phyloP scores from a whole-genome alignment of 2,888 invertebrate genomes.

The Dryomyza anilis region DNA sequence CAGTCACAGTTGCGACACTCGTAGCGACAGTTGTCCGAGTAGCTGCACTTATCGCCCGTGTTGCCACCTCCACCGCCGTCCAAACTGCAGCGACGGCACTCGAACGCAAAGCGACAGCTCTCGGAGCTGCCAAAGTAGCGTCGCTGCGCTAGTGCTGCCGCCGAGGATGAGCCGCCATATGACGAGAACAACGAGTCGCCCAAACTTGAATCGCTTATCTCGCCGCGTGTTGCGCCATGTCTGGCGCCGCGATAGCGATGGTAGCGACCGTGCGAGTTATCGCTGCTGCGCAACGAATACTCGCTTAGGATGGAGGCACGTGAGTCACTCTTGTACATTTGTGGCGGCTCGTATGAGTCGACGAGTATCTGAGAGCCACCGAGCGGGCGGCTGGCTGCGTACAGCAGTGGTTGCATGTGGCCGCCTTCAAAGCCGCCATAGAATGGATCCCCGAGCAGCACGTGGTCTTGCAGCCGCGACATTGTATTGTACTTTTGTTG shows the following conservation, averaged over 20 bases:
- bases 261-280: conserved; percentile 50
- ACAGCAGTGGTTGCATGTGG: conserved; percentile 48
- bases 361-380: conserved; percentile 56
- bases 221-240: conserved; percentile 37
- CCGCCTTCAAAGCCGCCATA: conserved; percentile 40
- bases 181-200: conserved; percentile 53
- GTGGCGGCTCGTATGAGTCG: conserved; percentile 51
- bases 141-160: conserved; percentile 49
- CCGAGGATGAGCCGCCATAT: conserved; percentile 45
- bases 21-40: conserved; percentile 59
- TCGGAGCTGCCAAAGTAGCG: conserved; percentile 61
- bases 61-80: conserved; percentile 45
- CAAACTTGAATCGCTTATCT: conserved; percentile 54
- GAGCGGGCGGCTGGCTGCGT: conserved; percentile 52
- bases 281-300: conserved; percentile 58
- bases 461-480: conserved; percentile 49
- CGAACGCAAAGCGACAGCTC: conserved; percentile 59
- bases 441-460: conserved; percentile 44
- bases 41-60: conserved; percentile 57
- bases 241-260: conserved; percentile 36
- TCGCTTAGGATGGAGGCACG: conserved; percentile 60
- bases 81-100: conserved; percentile 59
- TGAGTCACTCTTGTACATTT: conserved; percentile 61
- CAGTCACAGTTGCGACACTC: conserved; percentile 61
- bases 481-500: conserved; percentile 57